A percentile compares a stretch with the other conserved stretches of the same genome.
These are phyloP conservation scores for Eupsilia transversa DNA, from an alignment of 2,888 invertebrate genomes.

Conservation along the genomic window DNA sequence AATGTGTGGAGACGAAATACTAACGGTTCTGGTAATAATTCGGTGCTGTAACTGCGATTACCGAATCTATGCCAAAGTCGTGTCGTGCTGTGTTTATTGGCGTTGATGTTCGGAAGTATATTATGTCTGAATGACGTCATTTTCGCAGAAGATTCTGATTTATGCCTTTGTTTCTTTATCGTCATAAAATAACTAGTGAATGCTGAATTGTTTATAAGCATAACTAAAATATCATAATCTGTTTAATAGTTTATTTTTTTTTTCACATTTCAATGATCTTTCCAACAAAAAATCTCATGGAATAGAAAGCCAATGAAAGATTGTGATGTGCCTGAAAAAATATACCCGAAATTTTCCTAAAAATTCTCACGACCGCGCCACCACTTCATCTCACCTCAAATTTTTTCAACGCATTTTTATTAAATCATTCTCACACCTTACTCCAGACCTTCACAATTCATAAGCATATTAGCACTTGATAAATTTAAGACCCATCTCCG, in stretches of 20 bases:
- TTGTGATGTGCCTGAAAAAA: background rate
- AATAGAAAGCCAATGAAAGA: background rate
- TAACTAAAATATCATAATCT: constrained; percentile 10
- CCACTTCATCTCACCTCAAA: background rate
- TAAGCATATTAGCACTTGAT: constrained; percentile 80
- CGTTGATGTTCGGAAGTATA: constrained; percentile 45
- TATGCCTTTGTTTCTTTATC: constrained; percentile 36
- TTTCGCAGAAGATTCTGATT: constrained; percentile 22
- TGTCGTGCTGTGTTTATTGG: constrained; percentile 63
- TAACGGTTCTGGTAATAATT: constrained; percentile 59
- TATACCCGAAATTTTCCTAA: background rate
- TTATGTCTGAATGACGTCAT: constrained; percentile 51
- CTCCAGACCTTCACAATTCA: constrained; percentile 59
- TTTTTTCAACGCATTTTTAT: constrained; percentile 19
- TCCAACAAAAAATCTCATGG: background rate
- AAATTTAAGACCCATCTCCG: constrained; percentile 78
- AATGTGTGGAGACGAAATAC: constrained; percentile 75
- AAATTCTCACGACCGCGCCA: background rate
- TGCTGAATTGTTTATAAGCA: background rate
- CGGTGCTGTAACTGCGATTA: constrained; percentile 59
- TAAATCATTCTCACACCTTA: constrained; percentile 29
- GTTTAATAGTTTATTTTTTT: background rate
- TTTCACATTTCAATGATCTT: background rate
- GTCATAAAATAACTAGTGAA: constrained; percentile 16
- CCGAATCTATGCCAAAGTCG: constrained; percentile 63